Percentiles rank a stretch among this genome's conserved stretches.
These are phyloP conservation scores for Lateolabrax maculatus DNA, from an alignment of 2,797 vertebrate genomes.

Conservation along the genomic window DNA sequence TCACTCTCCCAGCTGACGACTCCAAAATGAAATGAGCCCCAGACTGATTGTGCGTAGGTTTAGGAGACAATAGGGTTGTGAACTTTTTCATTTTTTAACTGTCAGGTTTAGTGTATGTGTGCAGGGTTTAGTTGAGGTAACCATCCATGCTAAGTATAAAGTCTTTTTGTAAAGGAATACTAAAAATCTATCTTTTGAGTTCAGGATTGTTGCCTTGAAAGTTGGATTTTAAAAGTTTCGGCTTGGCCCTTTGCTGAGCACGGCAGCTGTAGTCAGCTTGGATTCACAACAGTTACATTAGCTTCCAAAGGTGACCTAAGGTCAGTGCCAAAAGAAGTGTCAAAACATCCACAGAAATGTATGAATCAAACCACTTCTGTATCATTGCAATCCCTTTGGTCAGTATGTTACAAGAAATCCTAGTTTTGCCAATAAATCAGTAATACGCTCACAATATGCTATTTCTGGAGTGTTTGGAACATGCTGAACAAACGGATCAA, in stretches of 20 bases:
- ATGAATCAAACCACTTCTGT: not conserved
- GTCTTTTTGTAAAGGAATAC: slow-evolving; percentile 1
- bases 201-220: not conserved
- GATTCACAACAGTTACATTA: not conserved
- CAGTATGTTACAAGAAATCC: not conserved
- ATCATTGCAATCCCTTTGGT: not conserved
- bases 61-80: slow-evolving; percentile 30
- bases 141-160: not conserved
- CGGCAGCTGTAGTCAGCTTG: not conserved
- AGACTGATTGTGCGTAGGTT: slow-evolving; percentile 47
- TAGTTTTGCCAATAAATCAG: not conserved
- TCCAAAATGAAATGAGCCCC: slow-evolving; percentile 49
- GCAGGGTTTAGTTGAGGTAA: not conserved
- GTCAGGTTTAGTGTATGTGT: not conserved
- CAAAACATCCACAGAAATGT: not conserved
- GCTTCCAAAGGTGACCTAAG: not conserved
- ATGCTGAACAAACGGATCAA: not conserved
- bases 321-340: not conserved
- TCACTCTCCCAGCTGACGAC: slow-evolving; percentile 22
- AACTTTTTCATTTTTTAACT: not conserved
- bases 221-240: not conserved
- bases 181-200: not conserved
- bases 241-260: not conserved
- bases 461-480: not conserved
- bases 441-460: not conserved